Evolutionary conservation across 53 echinoderm and acorn worm genomes (phyloP), one percentile per base, ranked within the genome.

Genomic region (Henricia sp.): DNA sequence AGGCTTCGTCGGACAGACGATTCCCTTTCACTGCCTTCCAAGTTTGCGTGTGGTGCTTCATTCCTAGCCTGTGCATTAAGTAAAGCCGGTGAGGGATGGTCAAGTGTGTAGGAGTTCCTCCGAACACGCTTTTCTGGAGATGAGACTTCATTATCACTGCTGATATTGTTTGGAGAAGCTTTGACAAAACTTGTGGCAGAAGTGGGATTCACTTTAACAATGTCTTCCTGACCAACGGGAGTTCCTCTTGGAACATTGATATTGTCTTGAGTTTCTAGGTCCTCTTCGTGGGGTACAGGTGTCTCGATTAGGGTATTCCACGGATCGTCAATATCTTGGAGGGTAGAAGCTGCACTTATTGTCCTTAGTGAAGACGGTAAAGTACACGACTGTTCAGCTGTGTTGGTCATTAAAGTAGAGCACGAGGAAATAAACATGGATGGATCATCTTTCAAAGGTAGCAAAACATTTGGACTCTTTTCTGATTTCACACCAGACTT

Each of bases 61-160:
- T 92, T 90, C 24, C 94, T 77, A 6, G 92, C 85, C 80, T 97
- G 87, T 11, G 97, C 97, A 85, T 90, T 91, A 5, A 97, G 74
- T 23, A 97, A 71, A 2, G 97, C 97, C 8, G 97, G 97, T 3
- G 97, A 97, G 0, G 97, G 94, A 32, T 92, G 85, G 29, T 97
- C 94, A 42, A 97, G 39, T 33, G 97, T 97, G 83, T 97, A 97
- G 0, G 97, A 97, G 33, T 90, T 82, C 50, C 90, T 82, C n/a
- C 97, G 71, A 14, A 92, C 84, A 23, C 86, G 85, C 41, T 92
- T 87, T 41, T 77, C 43, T 9, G 88, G 83, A 9, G 94, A 90
- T 13, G 83, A 84, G 24, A 77, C 51, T 52, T 70, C 70, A 56
- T 70, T 86, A n/a, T 50, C 72, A 37, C 44, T 72, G 51, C 55